Evolutionary conservation across 2,888 invertebrate species (phyloP).

Genomic region (Cataglyphis livida): DNA sequence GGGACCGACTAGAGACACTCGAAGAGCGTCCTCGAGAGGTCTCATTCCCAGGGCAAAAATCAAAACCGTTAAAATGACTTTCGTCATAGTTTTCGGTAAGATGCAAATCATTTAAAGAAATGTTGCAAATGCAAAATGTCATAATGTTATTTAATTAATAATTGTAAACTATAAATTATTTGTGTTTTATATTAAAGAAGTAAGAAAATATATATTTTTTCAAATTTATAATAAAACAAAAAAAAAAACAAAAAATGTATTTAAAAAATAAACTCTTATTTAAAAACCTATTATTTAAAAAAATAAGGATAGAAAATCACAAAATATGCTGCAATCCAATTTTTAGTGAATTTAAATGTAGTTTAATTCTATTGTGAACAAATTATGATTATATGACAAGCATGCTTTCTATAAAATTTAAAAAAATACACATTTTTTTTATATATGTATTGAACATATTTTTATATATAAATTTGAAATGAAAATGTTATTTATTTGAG

Average conservation of each 20-base stretch:
- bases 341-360: not conserved
- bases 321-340: not conserved
- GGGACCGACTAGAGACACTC: constrained; percentile 87
- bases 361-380: not conserved
- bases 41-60: constrained; percentile 98
- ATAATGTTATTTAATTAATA: not conserved
- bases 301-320: not conserved
- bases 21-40: constrained; percentile 95
- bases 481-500: not conserved
- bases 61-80: constrained; percentile 99
- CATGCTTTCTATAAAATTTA: not conserved
- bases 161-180: not conserved
- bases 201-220: not conserved
- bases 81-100: constrained; percentile 97
- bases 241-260: not conserved
- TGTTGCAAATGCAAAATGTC: not conserved
- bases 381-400: not conserved
- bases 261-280: not conserved
- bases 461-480: not conserved
- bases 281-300: not conserved
- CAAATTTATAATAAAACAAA: not conserved
- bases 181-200: not conserved
- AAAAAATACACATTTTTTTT: not conserved
- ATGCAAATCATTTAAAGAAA: not conserved
- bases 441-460: not conserved